Evolutionary conservation across 2,888 invertebrate species (phyloP).

Genomic region (Pecten maximus): DNA sequence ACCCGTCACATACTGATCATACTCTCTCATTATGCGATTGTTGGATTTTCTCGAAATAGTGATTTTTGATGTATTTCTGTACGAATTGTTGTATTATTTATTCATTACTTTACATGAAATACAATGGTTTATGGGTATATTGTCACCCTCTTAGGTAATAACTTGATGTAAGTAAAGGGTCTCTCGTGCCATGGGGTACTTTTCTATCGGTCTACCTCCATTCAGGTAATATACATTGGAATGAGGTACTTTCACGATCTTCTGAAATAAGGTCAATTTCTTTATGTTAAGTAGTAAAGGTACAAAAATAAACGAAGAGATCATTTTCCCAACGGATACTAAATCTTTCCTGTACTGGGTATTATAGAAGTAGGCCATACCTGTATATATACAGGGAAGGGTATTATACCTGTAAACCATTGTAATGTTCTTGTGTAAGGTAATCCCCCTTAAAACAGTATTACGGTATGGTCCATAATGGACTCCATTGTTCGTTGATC

Average conservation of each 20-base stretch:
- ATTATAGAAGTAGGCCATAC: background rate
- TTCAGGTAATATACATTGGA: too few species aligned
- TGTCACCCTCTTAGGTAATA: too few species aligned
- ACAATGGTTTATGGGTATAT: background rate
- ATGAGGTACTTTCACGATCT: too few species aligned
- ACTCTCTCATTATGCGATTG: background rate
- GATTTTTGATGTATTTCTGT: background rate
- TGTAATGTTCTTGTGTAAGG: background rate
- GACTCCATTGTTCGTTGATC: background rate
- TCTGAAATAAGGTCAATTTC: too few species aligned
- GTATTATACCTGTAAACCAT: conserved; percentile 7
- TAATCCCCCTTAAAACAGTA: conserved; percentile 3
- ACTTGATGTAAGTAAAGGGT: too few species aligned
- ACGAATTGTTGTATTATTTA: conserved; percentile 9
- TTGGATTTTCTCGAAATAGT: background rate
- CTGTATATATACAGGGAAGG: background rate
- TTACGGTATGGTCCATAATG: background rate
- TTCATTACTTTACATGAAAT: background rate
- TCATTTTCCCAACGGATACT: too few species aligned
- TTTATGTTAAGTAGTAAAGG: too few species aligned
- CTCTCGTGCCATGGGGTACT: too few species aligned
- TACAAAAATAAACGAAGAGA: too few species aligned
- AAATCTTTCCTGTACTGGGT: background rate
- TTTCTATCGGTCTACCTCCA: too few species aligned
- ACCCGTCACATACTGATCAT: background rate